A percentile compares a stretch with the other conserved stretches of the same genome.
These are phyloP conservation scores for Ptychadena robeensis DNA, from an alignment of 2,797 vertebrate species.

Conservation along the genomic window DNA sequence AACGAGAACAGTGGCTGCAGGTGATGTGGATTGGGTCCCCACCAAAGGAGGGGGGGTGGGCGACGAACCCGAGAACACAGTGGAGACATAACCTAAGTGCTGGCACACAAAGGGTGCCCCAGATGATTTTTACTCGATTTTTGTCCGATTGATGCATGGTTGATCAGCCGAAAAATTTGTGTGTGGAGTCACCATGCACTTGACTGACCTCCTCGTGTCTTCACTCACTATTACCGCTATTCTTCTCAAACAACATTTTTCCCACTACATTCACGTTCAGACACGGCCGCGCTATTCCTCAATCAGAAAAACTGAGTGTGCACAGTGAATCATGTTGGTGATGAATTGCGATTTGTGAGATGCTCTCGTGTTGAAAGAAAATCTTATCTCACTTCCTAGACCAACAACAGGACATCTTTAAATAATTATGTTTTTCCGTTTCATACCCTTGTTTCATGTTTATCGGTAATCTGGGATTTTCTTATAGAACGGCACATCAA, in stretches of 20 bases:
- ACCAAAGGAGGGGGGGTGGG: no score
- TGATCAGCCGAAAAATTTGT: no score
- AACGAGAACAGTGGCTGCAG: no score
- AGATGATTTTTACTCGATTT: no score
- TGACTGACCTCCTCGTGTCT: no score
- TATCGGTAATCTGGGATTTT: constrained; percentile 2
- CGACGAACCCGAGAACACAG: no score
- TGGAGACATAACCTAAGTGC: no score
- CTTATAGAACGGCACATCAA: constrained; percentile 3
- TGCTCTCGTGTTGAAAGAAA: constrained; percentile 2
- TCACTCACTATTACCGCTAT: neutral
- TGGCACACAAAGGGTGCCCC: no score
- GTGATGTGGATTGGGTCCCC: no score
- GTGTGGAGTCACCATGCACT: no score
- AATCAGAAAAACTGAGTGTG: neutral
- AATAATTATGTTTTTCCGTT: constrained; percentile 5
- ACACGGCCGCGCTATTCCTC: neutral
- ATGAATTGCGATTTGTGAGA: constrained; percentile 5
- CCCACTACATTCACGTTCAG: neutral
- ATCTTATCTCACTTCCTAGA: constrained; percentile 11
- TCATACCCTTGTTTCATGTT: neutral
- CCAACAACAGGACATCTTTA: constrained; percentile 15
- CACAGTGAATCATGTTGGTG: neutral
- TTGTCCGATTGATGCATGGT: no score
- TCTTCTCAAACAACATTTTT: neutral